phyloP scores from a whole-genome alignment of 2,113 vertebrate genomes.

The Oncorhynchus kisutch region DNA sequence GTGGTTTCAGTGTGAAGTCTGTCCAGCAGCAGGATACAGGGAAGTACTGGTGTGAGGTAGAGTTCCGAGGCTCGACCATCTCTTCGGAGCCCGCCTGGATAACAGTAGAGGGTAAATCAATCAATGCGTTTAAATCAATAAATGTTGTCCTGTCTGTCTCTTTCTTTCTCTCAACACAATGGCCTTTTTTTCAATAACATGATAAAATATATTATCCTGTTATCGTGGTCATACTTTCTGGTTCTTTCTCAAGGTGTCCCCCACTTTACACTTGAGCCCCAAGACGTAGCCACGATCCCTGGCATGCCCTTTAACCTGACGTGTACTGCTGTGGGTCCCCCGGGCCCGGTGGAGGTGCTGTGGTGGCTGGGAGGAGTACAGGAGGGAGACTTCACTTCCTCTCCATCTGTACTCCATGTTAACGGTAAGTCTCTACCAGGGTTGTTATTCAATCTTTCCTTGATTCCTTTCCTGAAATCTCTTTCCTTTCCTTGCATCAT shows the following conservation, averaged over 20 bases:
- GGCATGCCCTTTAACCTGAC: constrained; percentile 85
- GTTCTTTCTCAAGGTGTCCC: constrained; percentile 86
- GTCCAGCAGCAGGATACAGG: constrained; percentile 93
- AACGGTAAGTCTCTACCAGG: constrained; percentile 73
- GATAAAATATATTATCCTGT: neutral
- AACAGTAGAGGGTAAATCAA: constrained; percentile 89
- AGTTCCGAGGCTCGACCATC: constrained; percentile 77
- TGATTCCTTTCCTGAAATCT: too few relatives aligned
- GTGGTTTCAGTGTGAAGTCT: constrained; percentile 84
- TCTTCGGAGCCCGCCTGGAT: constrained; percentile 89
- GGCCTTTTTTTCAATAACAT: constrained; percentile 10
- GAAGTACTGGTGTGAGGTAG: constrained; percentile 95
- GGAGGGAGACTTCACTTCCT: constrained; percentile 73
- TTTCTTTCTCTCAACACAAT: too few relatives aligned
- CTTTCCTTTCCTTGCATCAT: too few relatives aligned
- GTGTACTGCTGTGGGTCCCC: constrained; percentile 89
- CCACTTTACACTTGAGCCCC: constrained; percentile 87
- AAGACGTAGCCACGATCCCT: constrained; percentile 84
- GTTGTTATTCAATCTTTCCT: neutral
- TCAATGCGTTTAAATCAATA: constrained; percentile 6
- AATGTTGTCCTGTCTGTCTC: neutral
- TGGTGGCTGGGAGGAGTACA: constrained; percentile 87
- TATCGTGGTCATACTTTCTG: constrained; percentile 59
- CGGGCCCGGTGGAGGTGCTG: constrained; percentile 89
- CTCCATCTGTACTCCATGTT: constrained; percentile 85